Conservation (phyloP, 1,140 invertebrate species). For the Aphis gossypii region DNA sequence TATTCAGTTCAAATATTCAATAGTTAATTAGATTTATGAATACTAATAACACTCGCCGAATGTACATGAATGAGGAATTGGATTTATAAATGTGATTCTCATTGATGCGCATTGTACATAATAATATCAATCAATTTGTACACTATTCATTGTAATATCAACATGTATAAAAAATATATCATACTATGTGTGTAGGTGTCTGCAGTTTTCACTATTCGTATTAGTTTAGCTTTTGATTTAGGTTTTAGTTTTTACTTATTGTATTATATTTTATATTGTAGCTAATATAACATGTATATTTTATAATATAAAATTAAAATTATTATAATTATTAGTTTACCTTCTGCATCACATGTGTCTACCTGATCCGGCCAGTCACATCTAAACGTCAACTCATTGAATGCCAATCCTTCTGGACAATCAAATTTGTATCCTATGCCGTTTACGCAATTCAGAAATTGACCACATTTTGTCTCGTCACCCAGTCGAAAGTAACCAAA, state of each 20-base stretch:
- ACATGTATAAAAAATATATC: not conserved
- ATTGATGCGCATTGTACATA: not conserved
- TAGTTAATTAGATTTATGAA: not conserved
- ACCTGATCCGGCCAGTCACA: constrained; percentile 90
- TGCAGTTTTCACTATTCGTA: not conserved
- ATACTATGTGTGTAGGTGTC: not conserved
- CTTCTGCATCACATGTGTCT: constrained; percentile 77
- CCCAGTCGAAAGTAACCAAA: constrained; percentile 82
- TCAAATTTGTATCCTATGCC: constrained; percentile 73
- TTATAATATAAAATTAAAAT: too few relatives aligned
- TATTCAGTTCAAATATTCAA: not conserved
- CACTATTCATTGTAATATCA: not conserved
- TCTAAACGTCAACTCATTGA: constrained; percentile 76
- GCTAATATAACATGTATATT: not conserved
- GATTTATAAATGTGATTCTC: not conserved
- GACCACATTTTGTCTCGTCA: constrained; percentile 76
- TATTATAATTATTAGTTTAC: constrained; percentile 63
- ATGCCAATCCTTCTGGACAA: constrained; percentile 86
- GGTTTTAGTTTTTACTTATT: not conserved
- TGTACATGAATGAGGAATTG: not conserved
- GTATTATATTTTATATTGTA: not conserved
- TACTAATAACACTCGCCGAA: not conserved
- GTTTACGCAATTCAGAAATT: constrained; percentile 84
- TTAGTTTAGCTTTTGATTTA: not conserved
- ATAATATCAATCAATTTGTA: too few relatives aligned